Evolutionary conservation across 2,113 vertebrate genomes (phyloP), one percentile per base, ranked within the genome.

Genomic region (Nothoprocta perdicaria): DNA sequence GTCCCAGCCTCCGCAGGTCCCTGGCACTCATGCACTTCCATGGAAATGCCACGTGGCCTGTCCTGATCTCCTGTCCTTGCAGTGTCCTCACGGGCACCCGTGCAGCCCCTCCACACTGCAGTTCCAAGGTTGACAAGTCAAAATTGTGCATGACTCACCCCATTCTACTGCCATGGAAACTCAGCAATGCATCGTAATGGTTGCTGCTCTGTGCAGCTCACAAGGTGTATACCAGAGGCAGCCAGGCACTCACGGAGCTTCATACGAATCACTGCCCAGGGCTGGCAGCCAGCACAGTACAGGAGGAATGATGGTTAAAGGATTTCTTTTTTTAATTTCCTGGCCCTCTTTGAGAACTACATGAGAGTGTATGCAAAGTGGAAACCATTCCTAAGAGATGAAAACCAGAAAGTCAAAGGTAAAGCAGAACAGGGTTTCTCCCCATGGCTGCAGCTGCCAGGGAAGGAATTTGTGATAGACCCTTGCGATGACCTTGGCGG

Each of bases 141-240:
- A 72, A 84, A 75, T 8, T 31, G 8, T 33, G 61, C 41, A 3
- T 94, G 76, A 92, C 33, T 95, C 92, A 83, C 13, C 33, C 2
- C 2, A 31, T 81, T 91, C 91, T 81, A 92, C 86, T 67, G 22
- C 85, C 76, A 75, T 94, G 92, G 92, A 91, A 95, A 95, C 76
- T 6, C 72, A 93, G 77, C 77, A 71, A 85, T 74, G 38, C 80
- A 22, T 50, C 88, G 33, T 31, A 55, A 72, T 65, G 33, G 55
- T 80, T 82, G 24, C 67, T 93, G 9, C 22, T 77, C 45, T 77
- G 62, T 10, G 85, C 66, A 35, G 35, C 73, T 91, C 3, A 0
- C 45, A 35, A 66, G 75, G 41, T 63, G 41, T 23, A 2, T 46
- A 43, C 68, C 72, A 85, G 72, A 74, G 85, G 89, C 41, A 73